These are phyloP conservation scores for Vanessa cardui DNA, from an alignment of 2,888 invertebrate genomes.

Conservation along the genomic window DNA sequence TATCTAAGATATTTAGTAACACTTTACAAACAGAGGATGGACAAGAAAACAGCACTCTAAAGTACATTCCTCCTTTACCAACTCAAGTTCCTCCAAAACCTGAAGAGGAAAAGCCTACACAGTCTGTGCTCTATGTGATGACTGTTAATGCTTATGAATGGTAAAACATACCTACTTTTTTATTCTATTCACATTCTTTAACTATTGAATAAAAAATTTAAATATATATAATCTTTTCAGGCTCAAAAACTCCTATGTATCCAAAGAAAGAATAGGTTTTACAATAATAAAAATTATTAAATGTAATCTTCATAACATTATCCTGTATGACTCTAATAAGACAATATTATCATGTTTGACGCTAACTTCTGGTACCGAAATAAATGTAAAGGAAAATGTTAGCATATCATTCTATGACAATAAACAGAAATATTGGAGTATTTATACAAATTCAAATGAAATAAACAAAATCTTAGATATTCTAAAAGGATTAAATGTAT, in stretches of 20 bases:
- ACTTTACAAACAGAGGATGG: conserved; percentile 44
- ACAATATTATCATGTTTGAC: conserved; percentile 60
- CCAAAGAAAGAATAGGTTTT: conserved; percentile 70
- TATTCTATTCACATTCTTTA: too few relatives aligned
- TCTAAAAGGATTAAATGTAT: conserved; percentile 53
- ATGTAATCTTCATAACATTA: conserved; percentile 55
- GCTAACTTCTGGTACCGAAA: conserved; percentile 53
- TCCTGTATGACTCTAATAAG: conserved; percentile 72
- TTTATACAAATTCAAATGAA: conserved; percentile 60
- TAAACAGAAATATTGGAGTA: conserved; percentile 64
- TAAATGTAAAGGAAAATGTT: conserved; percentile 59
- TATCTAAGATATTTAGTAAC: conserved; percentile 67
- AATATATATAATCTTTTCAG: conserved; percentile 45
- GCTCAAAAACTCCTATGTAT: conserved; percentile 58
- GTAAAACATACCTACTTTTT: conserved; percentile 47
- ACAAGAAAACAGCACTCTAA: conserved; percentile 60
- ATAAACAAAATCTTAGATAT: conserved; percentile 55
- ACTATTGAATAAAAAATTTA: neutral
- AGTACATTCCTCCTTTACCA: conserved; percentile 66
- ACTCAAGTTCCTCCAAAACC: conserved; percentile 45
- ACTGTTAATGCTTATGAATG: conserved; percentile 69
- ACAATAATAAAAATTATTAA: conserved; percentile 65
- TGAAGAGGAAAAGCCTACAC: conserved; percentile 55
- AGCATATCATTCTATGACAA: conserved; percentile 71
- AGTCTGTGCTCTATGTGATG: conserved; percentile 65